Evolutionary conservation across 1,140 invertebrate genomes (phyloP), one percentile per base, ranked within the genome.

Genomic region (Drosophila bocqueti): DNA sequence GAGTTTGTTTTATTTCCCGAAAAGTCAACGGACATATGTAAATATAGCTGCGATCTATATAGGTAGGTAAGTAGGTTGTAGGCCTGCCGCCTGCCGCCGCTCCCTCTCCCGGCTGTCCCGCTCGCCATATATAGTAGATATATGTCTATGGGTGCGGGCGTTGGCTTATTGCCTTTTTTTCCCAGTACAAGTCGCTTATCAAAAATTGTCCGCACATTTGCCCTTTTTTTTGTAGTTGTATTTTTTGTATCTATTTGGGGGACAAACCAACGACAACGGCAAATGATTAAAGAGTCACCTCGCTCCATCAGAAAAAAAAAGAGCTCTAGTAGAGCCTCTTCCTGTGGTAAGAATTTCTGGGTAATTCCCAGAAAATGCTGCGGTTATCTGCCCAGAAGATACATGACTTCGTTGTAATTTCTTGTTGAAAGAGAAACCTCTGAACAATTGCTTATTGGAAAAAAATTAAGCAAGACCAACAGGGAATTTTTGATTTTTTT

Each of bases 1-100:
- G 52, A 50, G 81, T 68, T 80, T 80, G 68, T 83, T 87, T 83
- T 87, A 84, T 89, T 87, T 81, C 80, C 83, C 80, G 67, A 81
- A 82, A 91, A 91, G 83, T 81, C 77, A 89, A 83, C 73, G 75
- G 75, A 81, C 77, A 80, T 83, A 90, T 87, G 83, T 87, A 87
- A 87, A 87, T 89, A 87, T 55, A 38, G 73, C 65, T 66, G 73
- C 81, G 83, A 90, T 87, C 83, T 75, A 87, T 79, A 87, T 83
- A 76, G 69, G 43, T 67, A 49, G 72, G 76, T 68, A 79, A 72
- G 61, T 81, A 74, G 82, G 62, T 61, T 64, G 47, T 29, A 31
- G 47, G 34, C 24, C 52, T 42, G 21, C 52, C 18, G 34, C 24
- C 52, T 42, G 21, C 52, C 18, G 45, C 16, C n/a, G 11, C 18